Conservation (phyloP, 2,797 vertebrate genomes). For the Meda fulgida region DNA sequence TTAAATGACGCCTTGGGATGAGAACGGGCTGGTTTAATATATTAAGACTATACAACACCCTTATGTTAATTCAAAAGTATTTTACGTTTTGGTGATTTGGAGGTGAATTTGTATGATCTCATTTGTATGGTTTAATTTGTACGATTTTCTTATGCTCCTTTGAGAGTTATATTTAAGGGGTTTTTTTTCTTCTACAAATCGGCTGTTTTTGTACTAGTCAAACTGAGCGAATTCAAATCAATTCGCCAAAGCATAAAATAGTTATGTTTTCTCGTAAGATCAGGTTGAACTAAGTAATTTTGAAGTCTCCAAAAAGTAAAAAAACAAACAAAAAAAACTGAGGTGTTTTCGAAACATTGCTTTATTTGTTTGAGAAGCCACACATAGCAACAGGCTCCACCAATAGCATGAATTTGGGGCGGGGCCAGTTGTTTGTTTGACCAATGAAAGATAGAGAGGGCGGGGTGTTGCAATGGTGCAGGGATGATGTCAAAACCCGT, state of each 20-base stretch:
- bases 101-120: background rate
- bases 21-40: too few relatives aligned
- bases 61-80: background rate
- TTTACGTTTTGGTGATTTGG: background rate
- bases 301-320: background rate
- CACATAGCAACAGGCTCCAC: background rate
- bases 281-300: background rate
- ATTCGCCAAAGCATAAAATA: background rate
- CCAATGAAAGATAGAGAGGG: background rate
- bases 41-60: background rate
- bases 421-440: background rate
- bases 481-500: background rate
- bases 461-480: background rate
- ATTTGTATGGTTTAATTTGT: background rate
- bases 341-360: background rate
- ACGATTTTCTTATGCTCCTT: background rate
- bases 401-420: background rate
- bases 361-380: background rate
- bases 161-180: background rate
- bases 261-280: background rate
- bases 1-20: too few relatives aligned
- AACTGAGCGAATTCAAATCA: background rate
- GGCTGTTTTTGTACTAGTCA: background rate
- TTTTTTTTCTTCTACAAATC: background rate
- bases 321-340: background rate